Evolutionary conservation across 2,113 vertebrate species (phyloP).

Genomic region (Cepphus grylle): DNA sequence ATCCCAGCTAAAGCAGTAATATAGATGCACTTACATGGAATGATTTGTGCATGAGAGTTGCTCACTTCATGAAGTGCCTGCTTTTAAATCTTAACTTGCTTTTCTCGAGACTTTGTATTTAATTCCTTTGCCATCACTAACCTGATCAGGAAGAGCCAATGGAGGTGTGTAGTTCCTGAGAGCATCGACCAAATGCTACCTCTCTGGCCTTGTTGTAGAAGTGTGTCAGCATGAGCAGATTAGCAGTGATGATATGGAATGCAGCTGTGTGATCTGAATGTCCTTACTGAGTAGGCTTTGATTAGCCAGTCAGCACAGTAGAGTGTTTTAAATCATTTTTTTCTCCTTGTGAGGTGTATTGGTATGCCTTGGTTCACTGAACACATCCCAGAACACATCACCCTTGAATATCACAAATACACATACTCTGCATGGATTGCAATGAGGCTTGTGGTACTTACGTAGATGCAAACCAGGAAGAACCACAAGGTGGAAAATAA

Average conservation of each 20-base stretch:
- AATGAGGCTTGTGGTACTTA: not conserved
- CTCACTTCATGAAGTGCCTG: not conserved
- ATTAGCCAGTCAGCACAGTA: not conserved
- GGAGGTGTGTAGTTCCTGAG: not conserved
- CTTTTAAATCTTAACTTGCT: not conserved
- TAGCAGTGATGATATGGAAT: not conserved
- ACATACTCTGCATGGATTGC: not conserved
- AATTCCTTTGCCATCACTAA: not conserved
- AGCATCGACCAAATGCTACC: not conserved
- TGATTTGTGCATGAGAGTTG: not conserved
- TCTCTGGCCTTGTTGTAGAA: not conserved
- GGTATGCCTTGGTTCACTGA: conserved; percentile 13
- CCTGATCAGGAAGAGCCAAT: not conserved
- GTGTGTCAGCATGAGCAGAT: not conserved
- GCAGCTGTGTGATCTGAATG: not conserved
- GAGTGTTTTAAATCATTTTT: not conserved
- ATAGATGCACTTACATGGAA: not conserved
- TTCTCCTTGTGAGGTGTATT: not conserved
- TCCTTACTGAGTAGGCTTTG: not conserved
- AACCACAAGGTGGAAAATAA: conserved; percentile 21
- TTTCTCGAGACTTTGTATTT: not conserved
- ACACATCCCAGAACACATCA: not conserved
- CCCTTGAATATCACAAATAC: not conserved
- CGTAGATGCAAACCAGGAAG: not conserved
- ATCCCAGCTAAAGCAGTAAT: not conserved